These are phyloP conservation scores for Euzophera pinguis DNA, from an alignment of 2,888 invertebrate species.

Conservation along the genomic window DNA sequence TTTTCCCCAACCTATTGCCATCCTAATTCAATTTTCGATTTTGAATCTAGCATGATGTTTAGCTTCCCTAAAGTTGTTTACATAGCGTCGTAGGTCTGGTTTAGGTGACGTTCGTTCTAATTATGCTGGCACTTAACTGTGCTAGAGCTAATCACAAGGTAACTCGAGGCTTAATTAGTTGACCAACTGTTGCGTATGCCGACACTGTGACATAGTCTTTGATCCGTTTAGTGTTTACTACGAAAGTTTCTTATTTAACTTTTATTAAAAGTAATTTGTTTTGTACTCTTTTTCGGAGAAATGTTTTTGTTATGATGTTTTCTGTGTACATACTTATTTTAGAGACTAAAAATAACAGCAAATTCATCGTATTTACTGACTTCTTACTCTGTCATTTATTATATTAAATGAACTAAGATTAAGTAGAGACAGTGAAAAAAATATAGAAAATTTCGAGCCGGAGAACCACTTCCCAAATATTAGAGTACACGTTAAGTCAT, in stretches of 20 bases:
- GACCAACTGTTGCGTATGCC: neutral
- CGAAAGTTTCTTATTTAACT: neutral
- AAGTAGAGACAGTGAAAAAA: too few species aligned
- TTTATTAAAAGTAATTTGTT: neutral
- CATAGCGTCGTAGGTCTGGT: neutral
- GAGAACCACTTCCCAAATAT: too few species aligned
- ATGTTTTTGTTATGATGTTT: neutral
- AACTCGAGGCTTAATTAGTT: constrained; percentile 5
- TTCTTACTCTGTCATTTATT: too few species aligned
- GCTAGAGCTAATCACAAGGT: constrained; percentile 12
- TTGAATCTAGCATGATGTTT: neutral
- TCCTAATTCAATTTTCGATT: too few species aligned
- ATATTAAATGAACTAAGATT: too few species aligned
- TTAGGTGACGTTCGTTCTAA: neutral
- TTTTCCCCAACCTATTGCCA: too few species aligned
- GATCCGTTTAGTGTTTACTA: neutral
- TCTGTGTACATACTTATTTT: neutral
- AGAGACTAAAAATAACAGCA: too few species aligned
- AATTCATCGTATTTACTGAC: too few species aligned
- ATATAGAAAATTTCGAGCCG: too few species aligned
- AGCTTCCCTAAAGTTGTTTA: neutral
- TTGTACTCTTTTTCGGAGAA: neutral
- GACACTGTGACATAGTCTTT: neutral
- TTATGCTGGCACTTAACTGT: constrained; percentile 1
- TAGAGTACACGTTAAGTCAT: too few species aligned